Conservation (phyloP, 2,797 vertebrate species). For the Myiothlypis chrysogaster region DNA sequence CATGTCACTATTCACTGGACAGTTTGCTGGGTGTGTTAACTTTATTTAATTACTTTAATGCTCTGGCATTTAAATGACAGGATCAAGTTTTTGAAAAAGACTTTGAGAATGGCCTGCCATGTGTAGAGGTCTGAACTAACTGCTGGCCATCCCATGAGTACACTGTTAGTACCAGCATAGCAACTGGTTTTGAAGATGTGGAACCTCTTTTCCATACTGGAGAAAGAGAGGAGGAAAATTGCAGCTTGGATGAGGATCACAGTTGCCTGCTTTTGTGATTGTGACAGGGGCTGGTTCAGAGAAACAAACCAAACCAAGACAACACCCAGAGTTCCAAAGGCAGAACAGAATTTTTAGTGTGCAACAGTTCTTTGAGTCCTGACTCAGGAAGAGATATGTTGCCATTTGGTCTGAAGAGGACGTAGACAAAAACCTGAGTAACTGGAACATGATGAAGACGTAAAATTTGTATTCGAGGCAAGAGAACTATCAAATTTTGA, state of each 20-base stretch:
- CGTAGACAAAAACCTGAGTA: background rate
- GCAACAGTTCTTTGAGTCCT: background rate
- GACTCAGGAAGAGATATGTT: fast-evolving
- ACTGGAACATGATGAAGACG: background rate
- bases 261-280: background rate
- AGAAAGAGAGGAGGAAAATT: background rate
- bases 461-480: background rate
- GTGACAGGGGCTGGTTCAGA: background rate
- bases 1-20: background rate
- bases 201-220: background rate
- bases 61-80: background rate
- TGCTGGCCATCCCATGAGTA: background rate
- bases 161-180: background rate
- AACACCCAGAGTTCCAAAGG: background rate
- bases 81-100: background rate
- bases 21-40: background rate
- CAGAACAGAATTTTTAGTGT: background rate
- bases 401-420: background rate
- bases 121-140: background rate
- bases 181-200: background rate
- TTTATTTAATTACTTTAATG: background rate
- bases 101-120: background rate
- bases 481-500: background rate
- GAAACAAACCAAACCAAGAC: background rate
- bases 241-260: background rate